Evolutionary conservation across 2,797 vertebrate genomes (phyloP).

Genomic region (Amniataba percoides): DNA sequence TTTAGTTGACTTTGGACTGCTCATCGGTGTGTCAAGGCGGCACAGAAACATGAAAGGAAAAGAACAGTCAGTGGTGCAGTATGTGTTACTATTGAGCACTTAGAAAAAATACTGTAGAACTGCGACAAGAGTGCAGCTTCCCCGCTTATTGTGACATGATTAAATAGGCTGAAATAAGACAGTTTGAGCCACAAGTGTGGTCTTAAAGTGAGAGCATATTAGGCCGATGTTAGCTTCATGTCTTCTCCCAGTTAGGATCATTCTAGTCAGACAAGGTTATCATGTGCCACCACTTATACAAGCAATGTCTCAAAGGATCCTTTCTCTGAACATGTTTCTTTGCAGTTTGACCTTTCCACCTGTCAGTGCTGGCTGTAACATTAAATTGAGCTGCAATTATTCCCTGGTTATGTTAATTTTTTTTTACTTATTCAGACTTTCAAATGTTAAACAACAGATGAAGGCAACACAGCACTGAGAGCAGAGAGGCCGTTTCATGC

Average conservation of each 20-base stretch:
- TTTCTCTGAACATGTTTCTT: constrained; percentile 33
- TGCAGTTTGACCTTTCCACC: constrained; percentile 61
- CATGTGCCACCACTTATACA: constrained; percentile 54
- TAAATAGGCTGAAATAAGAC: neutral
- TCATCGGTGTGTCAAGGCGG: neutral
- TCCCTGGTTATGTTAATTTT: neutral
- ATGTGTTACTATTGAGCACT: constrained; percentile 7
- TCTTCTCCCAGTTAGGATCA: constrained; percentile 29
- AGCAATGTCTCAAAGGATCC: constrained; percentile 24
- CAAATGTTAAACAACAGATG: constrained; percentile 17
- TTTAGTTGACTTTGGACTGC: constrained; percentile 71
- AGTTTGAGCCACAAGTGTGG: constrained; percentile 11
- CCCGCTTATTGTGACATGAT: neutral
- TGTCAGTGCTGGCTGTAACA: constrained; percentile 9
- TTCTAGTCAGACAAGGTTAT: constrained; percentile 29
- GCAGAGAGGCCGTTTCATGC: constrained; percentile 15
- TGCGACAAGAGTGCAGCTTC: neutral
- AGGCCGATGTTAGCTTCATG: constrained; percentile 12
- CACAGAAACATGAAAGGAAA: constrained; percentile 7
- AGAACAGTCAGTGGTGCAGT: constrained; percentile 32
- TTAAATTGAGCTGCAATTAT: constrained; percentile 36
- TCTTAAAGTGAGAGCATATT: constrained; percentile 17
- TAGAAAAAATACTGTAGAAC: neutral
- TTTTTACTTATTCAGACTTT: constrained; percentile 14
- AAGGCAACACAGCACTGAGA: constrained; percentile 9